Conservation (phyloP, 2,888 invertebrate species). For the Iselma pallidipennis region DNA sequence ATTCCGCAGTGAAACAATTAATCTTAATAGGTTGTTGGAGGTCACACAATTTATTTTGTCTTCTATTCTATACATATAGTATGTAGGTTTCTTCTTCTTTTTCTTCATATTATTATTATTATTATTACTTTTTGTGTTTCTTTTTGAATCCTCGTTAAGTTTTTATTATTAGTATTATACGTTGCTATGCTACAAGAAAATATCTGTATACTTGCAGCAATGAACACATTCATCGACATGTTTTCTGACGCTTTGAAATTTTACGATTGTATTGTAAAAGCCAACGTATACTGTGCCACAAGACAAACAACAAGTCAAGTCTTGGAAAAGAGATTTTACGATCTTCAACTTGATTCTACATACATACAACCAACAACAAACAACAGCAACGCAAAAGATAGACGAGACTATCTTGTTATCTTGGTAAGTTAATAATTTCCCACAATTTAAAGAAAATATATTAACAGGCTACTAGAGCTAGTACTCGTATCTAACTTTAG, state of each 20-base stretch:
- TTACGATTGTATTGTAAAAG: not conserved
- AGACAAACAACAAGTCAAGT: not conserved
- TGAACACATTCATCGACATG: not conserved
- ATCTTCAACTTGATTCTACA: not conserved
- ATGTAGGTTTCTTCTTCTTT: not conserved
- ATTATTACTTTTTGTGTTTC: not conserved
- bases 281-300: not conserved
- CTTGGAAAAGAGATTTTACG: not conserved
- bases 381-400: not conserved
- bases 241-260: not conserved
- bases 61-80: too few species aligned
- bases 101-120: not conserved
- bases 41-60: not conserved
- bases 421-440: not conserved
- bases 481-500: too few species aligned
- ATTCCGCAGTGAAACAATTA: slow-evolving; percentile 18
- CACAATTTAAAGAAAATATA: not conserved
- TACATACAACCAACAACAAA: not conserved
- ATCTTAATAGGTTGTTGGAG: slow-evolving; percentile 13
- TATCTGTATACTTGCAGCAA: not conserved
- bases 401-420: not conserved
- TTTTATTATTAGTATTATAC: not conserved
- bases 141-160: not conserved
- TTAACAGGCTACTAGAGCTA: too few species aligned
- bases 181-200: not conserved